Evolutionary conservation across 2,113 vertebrate species (phyloP), one percentile per base, ranked within the genome.

Genomic region (Sprattus sprattus): DNA sequence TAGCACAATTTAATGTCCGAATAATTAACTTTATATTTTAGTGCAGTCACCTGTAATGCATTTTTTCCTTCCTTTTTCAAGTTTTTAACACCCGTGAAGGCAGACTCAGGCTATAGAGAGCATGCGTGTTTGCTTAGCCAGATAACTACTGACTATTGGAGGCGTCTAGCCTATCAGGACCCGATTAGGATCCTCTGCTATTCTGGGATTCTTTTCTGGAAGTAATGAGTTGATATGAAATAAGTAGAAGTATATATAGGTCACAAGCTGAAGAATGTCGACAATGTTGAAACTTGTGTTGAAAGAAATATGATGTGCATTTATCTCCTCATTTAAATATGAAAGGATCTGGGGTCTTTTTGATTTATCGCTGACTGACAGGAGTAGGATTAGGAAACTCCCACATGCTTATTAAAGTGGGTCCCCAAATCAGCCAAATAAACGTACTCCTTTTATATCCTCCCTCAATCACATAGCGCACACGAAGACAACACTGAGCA

Each of bases 281-380:
- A 78, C 71, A 78, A 78, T 78, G 71, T 39, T 78, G 84, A 85
- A 81, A 78, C 71, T 78, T 87, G 84, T 86, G 64, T 39, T 22
- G 86, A 57, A 86, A 85, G 85, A 75, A 81, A 45, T 49, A 9
- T 54, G 46, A 85, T 81, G 84, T 84, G 50, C 85, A 83, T 89
- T 86, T 80, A 82, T 85, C 25, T 44, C n/a, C 85, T 90, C 28
- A 90, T 89, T 92, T 86, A 82, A 89, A 90, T 90, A 86, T 89
- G 85, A 90, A 89, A 89, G 89, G 47, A 45, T 84, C 81, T 52
- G 83, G 80, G 57, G 81, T 89, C 87, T 86, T 78, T 87, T 89
- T 88, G 87, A 88, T 88, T 86, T 89, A 52, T 75, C 86, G 82
- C 50, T 86, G 54, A 87, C 71, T 83, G 84, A 84, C 82, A 47